Evolutionary conservation across 2,888 invertebrate genomes (phyloP), one percentile per base, ranked within the genome.

Genomic region (Chymomyza caudatula): DNA sequence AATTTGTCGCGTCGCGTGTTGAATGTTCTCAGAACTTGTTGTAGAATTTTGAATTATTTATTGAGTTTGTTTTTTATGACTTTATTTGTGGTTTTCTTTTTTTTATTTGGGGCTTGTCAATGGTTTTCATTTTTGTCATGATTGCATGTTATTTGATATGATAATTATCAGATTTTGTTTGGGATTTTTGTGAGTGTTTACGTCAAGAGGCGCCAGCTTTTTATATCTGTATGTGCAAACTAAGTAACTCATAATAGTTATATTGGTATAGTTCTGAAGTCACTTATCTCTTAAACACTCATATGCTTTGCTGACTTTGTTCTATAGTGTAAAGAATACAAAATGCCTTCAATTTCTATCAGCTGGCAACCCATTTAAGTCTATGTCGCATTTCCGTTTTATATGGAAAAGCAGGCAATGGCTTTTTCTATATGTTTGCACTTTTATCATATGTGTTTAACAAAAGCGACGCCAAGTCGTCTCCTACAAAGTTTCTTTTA

Each of bases 331-430:
- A 37, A 37, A 37, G 11, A 37, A 37, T 37, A 37, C 11, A 37
- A 37, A 25, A 37, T 37, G 11, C n/a, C 29, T 25, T 25, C 25
- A 25, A 25, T 25, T 0, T 37, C 29, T 37, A 37, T 37, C 29
- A 37, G 29, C 29, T 37, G 29, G 29, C 29, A 11, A 11, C 11
- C 29, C 29, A 37, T 11, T 37, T 47, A 19, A 47, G 47, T 70
- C 77, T 75, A 73, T 80, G 82, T 65, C 79, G 79, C 77, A 79
- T 71, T 80, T 80, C 79, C 79, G 82, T 80, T 80, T 79, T 69
- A 61, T 77, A 79, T 81, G 75, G 79, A 68, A 73, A 74, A 74
- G 54, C 43, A 70, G 65, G 63, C 60, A 20, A 69, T 58, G 58
- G 20, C n/a, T 20, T 53, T 56, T 20, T 37, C 54, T 70, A 29